Evolutionary conservation across 1,140 invertebrate genomes (phyloP).

Genomic region (Heliconius hewitsoni): DNA sequence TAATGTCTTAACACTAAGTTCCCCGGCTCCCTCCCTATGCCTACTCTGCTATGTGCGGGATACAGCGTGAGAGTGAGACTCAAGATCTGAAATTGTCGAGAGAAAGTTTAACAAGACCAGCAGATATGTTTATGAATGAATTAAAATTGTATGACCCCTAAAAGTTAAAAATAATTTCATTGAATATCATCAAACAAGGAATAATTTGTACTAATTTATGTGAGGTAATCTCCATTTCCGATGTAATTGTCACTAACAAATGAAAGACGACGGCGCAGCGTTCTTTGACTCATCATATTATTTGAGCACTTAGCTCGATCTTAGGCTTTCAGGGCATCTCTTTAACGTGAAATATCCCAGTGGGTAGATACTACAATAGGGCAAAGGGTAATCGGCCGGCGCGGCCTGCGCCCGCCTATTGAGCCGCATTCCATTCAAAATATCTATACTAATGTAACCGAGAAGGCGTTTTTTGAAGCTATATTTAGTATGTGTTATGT

Average conservation of each 20-base stretch:
- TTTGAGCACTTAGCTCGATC: neutral
- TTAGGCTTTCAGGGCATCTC: neutral
- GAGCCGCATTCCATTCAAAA: neutral
- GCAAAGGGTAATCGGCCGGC: neutral
- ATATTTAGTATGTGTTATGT: neutral
- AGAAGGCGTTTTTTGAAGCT: neutral
- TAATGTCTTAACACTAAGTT: too few species aligned
- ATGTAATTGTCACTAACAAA: neutral
- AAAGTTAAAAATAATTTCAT: too few species aligned
- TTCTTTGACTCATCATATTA: neutral
- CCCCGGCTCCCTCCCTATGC: too few species aligned
- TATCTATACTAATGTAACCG: constrained; percentile 11
- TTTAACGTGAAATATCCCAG: neutral
- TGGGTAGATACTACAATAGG: neutral
- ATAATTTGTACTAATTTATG: neutral
- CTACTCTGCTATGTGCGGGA: too few species aligned
- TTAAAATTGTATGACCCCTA: too few species aligned
- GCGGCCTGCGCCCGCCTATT: neutral
- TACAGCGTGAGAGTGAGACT: too few species aligned
- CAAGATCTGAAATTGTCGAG: too few species aligned
- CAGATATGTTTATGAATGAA: too few species aligned
- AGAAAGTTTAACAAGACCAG: too few species aligned
- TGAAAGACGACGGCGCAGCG: neutral
- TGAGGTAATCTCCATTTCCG: neutral
- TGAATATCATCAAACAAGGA: too few species aligned